Evolutionary conservation across 2,113 vertebrate species (phyloP).

Genomic region (Phrynosoma blainvillii): DNA sequence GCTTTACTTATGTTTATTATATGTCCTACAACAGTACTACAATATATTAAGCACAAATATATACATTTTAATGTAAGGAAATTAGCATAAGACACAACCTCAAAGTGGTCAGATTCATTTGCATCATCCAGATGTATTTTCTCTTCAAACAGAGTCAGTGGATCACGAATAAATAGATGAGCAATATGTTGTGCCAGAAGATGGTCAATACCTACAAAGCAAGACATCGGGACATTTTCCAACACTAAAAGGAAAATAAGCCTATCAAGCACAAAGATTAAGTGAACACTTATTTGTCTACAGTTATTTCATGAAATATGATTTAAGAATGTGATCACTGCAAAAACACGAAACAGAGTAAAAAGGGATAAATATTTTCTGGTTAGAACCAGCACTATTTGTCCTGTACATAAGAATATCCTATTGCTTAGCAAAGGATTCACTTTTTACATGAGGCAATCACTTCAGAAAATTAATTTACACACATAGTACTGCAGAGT

Average conservation of each 20-base stretch:
- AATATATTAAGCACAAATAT: constrained; percentile 15
- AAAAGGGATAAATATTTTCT: constrained; percentile 18
- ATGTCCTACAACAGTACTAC: background rate
- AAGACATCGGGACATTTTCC: constrained; percentile 44
- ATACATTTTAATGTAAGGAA: constrained; percentile 25
- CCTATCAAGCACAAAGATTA: background rate
- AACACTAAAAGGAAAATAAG: constrained; percentile 6
- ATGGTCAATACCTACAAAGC: constrained; percentile 90
- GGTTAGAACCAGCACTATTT: background rate
- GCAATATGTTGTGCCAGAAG: constrained; percentile 97
- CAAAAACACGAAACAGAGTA: constrained; percentile 41
- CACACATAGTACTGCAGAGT: background rate
- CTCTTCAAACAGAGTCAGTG: constrained; percentile 92
- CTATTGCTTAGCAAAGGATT: background rate
- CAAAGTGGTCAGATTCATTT: constrained; percentile 98
- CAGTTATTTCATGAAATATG: constrained; percentile 56
- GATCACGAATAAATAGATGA: constrained; percentile 98
- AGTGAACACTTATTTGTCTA: constrained; percentile 44
- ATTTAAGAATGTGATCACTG: constrained; percentile 49
- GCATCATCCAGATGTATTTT: constrained; percentile 96
- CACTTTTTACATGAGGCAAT: background rate
- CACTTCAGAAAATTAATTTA: background rate
- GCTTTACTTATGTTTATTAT: background rate
- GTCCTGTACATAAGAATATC: background rate
- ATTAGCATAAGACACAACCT: constrained; percentile 77